A percentile compares a stretch with the other conserved stretches of the same genome.
phyloP scores from a whole-genome alignment of 2,888 invertebrate genomes.

The Macrophya annulata region DNA sequence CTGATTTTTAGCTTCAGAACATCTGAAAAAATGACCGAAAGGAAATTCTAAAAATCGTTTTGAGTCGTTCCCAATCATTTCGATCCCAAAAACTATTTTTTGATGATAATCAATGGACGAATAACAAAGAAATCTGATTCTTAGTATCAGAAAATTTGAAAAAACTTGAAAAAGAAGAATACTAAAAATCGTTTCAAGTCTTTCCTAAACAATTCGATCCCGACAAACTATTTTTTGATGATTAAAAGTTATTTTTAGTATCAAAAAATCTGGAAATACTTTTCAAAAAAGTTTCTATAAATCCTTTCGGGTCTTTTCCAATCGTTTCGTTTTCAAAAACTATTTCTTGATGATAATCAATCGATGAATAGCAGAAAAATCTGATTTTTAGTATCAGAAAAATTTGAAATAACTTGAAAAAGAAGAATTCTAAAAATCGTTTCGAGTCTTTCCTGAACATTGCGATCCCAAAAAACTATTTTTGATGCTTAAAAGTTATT shows the following conservation, averaged over 20 bases:
- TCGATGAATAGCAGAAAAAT: background rate
- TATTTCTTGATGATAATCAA: background rate
- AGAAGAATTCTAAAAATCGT: no score
- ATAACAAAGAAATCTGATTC: background rate
- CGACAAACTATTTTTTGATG: no score
- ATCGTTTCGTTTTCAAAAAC: background rate
- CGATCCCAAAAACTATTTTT: background rate
- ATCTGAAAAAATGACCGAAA: background rate
- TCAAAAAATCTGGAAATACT: no score
- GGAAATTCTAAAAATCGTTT: background rate
- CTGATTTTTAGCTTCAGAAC: background rate
- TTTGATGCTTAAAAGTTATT: no score
- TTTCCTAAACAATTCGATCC: no score
- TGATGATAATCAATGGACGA: background rate
- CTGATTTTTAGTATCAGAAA: background rate
- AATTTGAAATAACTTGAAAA: background rate
- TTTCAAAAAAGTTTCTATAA: no score
- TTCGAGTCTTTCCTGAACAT: no score
- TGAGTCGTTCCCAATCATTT: background rate
- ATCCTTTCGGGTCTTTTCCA: no score
- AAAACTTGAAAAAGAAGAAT: no score
- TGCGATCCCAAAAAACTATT: no score
- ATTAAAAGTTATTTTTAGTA: no score
- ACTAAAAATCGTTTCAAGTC: no score
- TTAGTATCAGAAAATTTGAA: background rate